Base-by-base conservation (phyloP, 2,888 invertebrate genomes). In the Oligia strigilis region DNA sequence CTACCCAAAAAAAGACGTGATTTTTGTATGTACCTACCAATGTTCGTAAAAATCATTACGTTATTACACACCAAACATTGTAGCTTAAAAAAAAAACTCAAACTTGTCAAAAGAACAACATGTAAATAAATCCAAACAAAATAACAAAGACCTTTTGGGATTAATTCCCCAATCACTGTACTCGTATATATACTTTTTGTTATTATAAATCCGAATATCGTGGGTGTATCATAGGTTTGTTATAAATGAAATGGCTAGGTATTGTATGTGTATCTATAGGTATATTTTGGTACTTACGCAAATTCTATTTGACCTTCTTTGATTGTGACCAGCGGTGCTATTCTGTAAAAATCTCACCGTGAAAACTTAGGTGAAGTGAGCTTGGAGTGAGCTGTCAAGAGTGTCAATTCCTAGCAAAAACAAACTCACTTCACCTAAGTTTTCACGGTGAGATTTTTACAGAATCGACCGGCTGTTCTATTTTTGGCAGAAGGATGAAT, bases 221-320 rank as follows among this genome's bases (percentile, higher is more conserved):
- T 66, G 13, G 19, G 4, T 17, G 9, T 77, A 58, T 46, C 13
- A 14, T 36, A 49, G 17, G 1, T 9, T 40, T 74, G 72, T 11
- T 76, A 2, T n/a, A 60, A 62, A 29, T 4, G 17, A 46, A 73
- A 74, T 52, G 11, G 43, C 69, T 40, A n/a, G n/a, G n/a, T n/a
- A 40, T 70, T 74, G 3, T 36, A 64, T 9, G 43, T 43, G 46
- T 52, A 6, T 19, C 13, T 74, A n/a, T 29, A n/a, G n/a, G n/a
- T n/a, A 64, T 52, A 9, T 23, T n/a, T 60, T 76, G 13, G 29
- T 64, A 8, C n/a, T 0, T 40, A 29, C 19, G 40, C 5, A 40
- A 23, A 64, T 52, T 19, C 14, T 14, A n/a, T 76, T 62, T 19
- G n/a, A 29, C 49, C 75, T 76, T 64, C 40, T 75, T 13, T n/a